Percentiles rank a stretch among this genome's conserved stretches.
Evolutionary conservation across 1,140 invertebrate genomes (phyloP).

Genomic region (Nephotettix cincticeps): DNA sequence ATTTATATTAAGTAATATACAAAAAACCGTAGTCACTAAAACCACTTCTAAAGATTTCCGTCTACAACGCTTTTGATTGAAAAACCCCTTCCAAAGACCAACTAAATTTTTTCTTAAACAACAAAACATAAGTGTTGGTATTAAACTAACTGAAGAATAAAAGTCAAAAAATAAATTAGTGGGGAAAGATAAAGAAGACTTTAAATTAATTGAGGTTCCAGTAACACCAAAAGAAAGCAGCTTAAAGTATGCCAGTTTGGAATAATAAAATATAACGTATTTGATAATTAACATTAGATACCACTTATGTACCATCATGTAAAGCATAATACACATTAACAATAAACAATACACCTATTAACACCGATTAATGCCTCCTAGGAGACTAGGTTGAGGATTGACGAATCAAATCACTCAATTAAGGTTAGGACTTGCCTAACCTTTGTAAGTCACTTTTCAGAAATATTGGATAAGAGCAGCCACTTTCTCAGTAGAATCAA

Average conservation of each 20-base stretch:
- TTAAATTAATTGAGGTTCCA: background rate
- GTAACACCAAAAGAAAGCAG: background rate
- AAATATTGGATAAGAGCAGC: conserved; percentile 26
- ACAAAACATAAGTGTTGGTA: conserved; percentile 44
- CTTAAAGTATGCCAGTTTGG: background rate
- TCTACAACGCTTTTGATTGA: conserved; percentile 70
- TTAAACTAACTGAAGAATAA: background rate
- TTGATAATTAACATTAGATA: background rate
- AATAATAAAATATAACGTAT: conserved; percentile 5
- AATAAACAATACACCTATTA: conserved; percentile 21
- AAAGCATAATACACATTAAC: conserved; percentile 36
- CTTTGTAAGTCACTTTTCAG: conserved; percentile 28
- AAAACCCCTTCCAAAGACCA: conserved; percentile 74
- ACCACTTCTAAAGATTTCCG: conserved; percentile 50
- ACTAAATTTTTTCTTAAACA: conserved; percentile 66
- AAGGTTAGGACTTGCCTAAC: background rate
- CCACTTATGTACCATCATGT: background rate
- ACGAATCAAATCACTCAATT: conserved; percentile 13
- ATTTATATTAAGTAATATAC: conserved; percentile 28
- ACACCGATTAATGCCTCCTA: conserved; percentile 7
- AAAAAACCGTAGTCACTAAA: conserved; percentile 33
- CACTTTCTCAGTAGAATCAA: conserved; percentile 29
- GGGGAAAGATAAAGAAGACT: background rate
- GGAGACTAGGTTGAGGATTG: conserved; percentile 3
- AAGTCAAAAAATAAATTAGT: background rate